These are phyloP conservation scores for Emys orbicularis DNA, from an alignment of 2,797 vertebrate genomes.

Conservation along the genomic window DNA sequence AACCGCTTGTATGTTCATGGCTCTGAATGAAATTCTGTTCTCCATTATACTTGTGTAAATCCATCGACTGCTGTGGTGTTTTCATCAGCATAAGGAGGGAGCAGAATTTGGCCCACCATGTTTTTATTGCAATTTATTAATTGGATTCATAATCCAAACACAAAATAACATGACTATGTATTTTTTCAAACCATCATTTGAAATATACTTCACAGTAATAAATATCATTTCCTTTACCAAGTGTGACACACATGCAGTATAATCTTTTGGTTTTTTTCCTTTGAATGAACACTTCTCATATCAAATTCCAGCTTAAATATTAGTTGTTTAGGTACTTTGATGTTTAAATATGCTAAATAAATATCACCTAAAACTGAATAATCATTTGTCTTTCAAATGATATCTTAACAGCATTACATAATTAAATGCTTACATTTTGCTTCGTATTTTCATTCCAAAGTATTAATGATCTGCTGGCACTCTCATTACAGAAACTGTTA, in stretches of 20 bases:
- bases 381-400: slow-evolving; percentile 34
- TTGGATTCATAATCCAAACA: not conserved
- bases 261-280: not conserved
- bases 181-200: not conserved
- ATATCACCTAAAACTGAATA: not conserved
- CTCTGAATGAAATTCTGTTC: not conserved
- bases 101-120: not conserved
- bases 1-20: slow-evolving; percentile 25
- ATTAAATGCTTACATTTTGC: slow-evolving; percentile 25
- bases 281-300: not conserved
- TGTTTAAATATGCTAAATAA: not conserved
- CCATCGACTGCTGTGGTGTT: not conserved
- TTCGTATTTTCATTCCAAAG: slow-evolving; percentile 37
- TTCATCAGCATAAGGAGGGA: not conserved
- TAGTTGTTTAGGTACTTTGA: not conserved
- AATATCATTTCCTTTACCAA: not conserved
- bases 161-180: not conserved
- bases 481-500: not conserved
- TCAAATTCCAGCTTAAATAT: not conserved
- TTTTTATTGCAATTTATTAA: not conserved
- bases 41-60: not conserved
- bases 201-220: not conserved
- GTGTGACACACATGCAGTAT: not conserved
- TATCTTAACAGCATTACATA: slow-evolving; percentile 31
- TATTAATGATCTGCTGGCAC: not conserved